A percentile compares a stretch with the other conserved stretches of the same genome.
Evolutionary conservation across 2,113 vertebrate genomes (phyloP).

Genomic region (Pygoscelis adeliae): DNA sequence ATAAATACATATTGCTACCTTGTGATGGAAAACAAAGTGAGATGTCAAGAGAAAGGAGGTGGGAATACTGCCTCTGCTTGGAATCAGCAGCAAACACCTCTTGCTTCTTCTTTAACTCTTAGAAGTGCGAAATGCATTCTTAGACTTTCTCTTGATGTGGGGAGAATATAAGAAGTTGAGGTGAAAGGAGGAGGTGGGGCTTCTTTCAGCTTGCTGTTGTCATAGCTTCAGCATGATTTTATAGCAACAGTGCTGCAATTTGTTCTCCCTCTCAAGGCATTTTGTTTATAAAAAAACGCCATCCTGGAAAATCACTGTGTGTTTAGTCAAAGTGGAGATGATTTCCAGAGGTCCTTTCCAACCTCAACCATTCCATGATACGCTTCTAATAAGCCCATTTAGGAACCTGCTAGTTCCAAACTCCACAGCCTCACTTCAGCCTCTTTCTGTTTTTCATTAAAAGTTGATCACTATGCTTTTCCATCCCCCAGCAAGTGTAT

Average conservation of each 20-base stretch:
- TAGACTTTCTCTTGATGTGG: neutral
- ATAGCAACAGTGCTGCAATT: neutral
- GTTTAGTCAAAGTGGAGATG: slow-evolving; percentile 50
- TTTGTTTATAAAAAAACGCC: slow-evolving; percentile 59
- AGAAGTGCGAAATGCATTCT: neutral
- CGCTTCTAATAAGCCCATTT: neutral
- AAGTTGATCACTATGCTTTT: neutral
- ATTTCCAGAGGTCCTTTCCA: neutral
- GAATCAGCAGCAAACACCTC: neutral
- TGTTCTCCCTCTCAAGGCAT: slow-evolving; percentile 41
- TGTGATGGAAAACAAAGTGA: neutral
- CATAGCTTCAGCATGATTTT: neutral
- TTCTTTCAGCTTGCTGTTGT: neutral
- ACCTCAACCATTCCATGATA: neutral
- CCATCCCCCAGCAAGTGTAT: neutral
- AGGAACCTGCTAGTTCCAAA: neutral
- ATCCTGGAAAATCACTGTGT: slow-evolving; percentile 53
- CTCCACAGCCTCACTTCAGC: neutral
- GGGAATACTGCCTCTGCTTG: neutral
- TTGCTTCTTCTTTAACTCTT: neutral
- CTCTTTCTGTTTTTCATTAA: neutral
- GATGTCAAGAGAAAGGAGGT: neutral
- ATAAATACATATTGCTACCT: neutral
- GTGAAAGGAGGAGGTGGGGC: neutral
- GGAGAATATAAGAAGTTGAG: neutral